A percentile compares a stretch with the other conserved stretches of the same genome.
Conservation (phyloP, 2,888 invertebrate genomes). For the Trichacis sp. region DNA sequence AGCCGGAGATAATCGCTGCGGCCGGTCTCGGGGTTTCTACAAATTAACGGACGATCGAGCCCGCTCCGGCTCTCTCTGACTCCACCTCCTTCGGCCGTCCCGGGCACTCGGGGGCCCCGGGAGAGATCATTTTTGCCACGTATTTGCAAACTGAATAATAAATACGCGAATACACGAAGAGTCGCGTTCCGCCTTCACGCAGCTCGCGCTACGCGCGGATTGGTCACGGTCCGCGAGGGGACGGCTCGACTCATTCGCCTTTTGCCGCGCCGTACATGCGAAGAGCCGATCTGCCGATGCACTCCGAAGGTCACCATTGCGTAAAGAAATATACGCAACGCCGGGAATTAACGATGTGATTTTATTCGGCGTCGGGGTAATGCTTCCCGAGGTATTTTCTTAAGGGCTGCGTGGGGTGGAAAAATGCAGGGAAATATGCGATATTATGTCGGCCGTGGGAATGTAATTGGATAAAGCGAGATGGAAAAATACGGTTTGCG, state of each 20-base stretch:
- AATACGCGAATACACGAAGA: slow-evolving; percentile 66
- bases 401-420: too few species aligned
- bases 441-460: too few species aligned
- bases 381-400: background rate
- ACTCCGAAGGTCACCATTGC: slow-evolving; percentile 36
- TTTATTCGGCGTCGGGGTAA: background rate
- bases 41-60: slow-evolving; percentile 62
- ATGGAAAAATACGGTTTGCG: too few species aligned
- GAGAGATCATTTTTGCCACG: slow-evolving; percentile 67
- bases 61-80: slow-evolving; percentile 53
- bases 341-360: background rate
- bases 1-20: slow-evolving; percentile 33
- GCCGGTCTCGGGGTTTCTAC: slow-evolving; percentile 58
- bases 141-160: slow-evolving; percentile 69
- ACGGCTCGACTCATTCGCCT: slow-evolving; percentile 58
- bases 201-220: slow-evolving; percentile 65
- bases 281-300: slow-evolving; percentile 23
- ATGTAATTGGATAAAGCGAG: too few species aligned
- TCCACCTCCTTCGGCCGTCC: slow-evolving; percentile 54
- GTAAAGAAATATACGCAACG: slow-evolving; percentile 26
- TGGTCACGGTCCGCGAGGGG: slow-evolving; percentile 66
- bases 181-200: slow-evolving; percentile 68
- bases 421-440: background rate
- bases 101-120: slow-evolving; percentile 40
- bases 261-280: slow-evolving; percentile 17